Evolutionary conservation across 2,797 vertebrate genomes (phyloP).

Genomic region (Sylvilagus floridanus): DNA sequence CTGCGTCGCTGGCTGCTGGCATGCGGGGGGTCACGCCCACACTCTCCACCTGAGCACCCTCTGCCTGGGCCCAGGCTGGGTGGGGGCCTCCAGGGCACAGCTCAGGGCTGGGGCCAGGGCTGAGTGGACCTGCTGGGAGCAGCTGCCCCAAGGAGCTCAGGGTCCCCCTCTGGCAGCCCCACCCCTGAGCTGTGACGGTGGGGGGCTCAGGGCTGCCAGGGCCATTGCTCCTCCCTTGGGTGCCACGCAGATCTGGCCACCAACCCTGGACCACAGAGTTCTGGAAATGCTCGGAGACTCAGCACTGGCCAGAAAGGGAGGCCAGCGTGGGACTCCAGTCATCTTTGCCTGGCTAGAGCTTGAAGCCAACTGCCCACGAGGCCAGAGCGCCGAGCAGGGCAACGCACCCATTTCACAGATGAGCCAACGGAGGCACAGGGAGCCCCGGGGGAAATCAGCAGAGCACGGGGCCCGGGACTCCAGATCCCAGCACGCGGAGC

Average conservation of each 20-base stretch:
- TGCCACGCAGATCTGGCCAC: neutral
- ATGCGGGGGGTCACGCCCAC: neutral
- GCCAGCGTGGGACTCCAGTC: fast-evolving
- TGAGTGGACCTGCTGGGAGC: no score
- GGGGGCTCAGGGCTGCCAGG: fast-evolving
- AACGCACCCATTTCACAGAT: neutral
- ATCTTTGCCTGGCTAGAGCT: neutral
- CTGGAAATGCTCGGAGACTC: neutral
- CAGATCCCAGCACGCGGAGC: neutral
- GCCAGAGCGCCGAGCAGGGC: neutral
- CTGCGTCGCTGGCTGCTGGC: neutral
- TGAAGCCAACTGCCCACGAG: neutral
- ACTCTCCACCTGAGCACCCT: neutral
- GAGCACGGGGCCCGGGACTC: fast-evolving
- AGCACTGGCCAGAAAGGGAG: neutral
- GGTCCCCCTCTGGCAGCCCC: neutral
- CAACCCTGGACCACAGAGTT: fast-evolving
- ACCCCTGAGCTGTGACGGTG: no score
- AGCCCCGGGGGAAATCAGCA: no score
- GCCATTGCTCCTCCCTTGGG: neutral
- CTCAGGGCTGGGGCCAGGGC: no score
- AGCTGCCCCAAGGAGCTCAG: fast-evolving
- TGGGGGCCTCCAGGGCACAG: no score
- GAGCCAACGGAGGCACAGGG: neutral
- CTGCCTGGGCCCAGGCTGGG: neutral